Percentiles rank a stretch among this genome's conserved stretches.
Evolutionary conservation across 2,797 vertebrate species (phyloP).

Genomic region (Knipowitschia caucasica): DNA sequence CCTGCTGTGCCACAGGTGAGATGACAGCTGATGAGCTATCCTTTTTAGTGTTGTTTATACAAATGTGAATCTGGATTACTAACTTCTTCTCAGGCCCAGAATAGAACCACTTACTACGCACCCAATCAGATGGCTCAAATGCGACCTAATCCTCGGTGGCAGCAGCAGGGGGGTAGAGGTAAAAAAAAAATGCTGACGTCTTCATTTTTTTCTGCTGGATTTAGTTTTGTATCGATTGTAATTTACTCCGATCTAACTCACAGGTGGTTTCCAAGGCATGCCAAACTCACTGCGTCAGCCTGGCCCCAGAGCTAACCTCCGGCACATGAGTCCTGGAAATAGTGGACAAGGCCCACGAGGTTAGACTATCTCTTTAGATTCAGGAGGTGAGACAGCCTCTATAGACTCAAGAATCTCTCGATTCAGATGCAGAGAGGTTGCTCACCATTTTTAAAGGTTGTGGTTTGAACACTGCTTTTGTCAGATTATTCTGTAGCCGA

Average conservation of each 20-base stretch:
- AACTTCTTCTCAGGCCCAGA: constrained; percentile 90
- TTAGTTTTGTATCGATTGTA: constrained; percentile 4
- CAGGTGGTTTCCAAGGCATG: constrained; percentile 89
- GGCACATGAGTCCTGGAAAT: constrained; percentile 84
- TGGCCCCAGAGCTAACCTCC: constrained; percentile 86
- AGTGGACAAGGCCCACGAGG: constrained; percentile 83
- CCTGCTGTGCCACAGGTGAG: constrained; percentile 85
- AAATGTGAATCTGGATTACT: too few species aligned
- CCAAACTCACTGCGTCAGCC: constrained; percentile 90
- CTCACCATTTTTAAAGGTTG: too few species aligned
- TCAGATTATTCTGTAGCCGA: background rate
- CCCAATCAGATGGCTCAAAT: constrained; percentile 96
- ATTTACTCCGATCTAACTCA: constrained; percentile 4
- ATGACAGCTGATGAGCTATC: background rate
- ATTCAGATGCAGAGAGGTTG: too few species aligned
- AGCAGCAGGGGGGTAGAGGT: constrained; percentile 91
- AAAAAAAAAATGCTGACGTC: constrained; percentile 79
- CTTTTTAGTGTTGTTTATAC: too few species aligned
- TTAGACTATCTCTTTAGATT: constrained; percentile 50
- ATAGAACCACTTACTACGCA: constrained; percentile 94
- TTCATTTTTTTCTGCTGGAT: background rate
- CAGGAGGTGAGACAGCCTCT: constrained; percentile 70
- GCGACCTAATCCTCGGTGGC: constrained; percentile 95
- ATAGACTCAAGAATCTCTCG: constrained; percentile 2
- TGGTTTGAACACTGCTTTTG: background rate